phyloP scores from a whole-genome alignment of 2,113 vertebrate genomes.

The Hippocampus mohnikei region DNA sequence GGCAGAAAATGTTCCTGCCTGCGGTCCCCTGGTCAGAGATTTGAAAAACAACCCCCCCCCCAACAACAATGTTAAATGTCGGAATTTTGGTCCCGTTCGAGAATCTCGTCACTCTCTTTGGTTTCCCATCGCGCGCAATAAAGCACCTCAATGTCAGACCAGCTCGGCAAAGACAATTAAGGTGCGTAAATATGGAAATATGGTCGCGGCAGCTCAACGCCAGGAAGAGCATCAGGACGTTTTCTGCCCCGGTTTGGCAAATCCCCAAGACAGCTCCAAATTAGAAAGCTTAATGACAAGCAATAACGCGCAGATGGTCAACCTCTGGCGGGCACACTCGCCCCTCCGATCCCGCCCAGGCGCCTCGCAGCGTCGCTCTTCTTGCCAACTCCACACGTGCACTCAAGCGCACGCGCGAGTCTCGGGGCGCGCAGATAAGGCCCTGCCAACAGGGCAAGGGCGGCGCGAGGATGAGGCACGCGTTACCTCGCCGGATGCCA shows the following conservation, averaged over 20 bases:
- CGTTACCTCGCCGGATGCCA: slow-evolving; percentile 69
- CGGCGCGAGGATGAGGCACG: background rate
- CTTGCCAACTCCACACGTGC: slow-evolving; percentile 51
- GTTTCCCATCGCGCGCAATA: background rate
- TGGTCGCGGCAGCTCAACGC: slow-evolving; percentile 65
- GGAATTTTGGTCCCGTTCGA: background rate
- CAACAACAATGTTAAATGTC: too few species aligned
- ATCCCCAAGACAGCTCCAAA: slow-evolving; percentile 75
- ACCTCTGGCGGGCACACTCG: slow-evolving; percentile 68
- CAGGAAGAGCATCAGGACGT: slow-evolving; percentile 71
- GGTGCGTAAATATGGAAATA: slow-evolving; percentile 80
- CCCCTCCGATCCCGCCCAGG: slow-evolving; percentile 66
- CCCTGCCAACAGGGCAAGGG: slow-evolving; percentile 32
- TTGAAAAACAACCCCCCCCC: too few species aligned
- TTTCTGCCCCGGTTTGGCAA: slow-evolving; percentile 75
- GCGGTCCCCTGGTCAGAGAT: too few species aligned
- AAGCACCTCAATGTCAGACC: slow-evolving; percentile 68
- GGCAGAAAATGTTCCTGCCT: too few species aligned
- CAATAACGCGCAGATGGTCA: slow-evolving; percentile 78
- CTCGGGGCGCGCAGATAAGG: slow-evolving; percentile 19
- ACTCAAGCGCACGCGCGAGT: slow-evolving; percentile 18
- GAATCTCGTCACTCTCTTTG: background rate
- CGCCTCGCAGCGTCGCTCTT: slow-evolving; percentile 57
- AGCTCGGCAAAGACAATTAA: slow-evolving; percentile 74
- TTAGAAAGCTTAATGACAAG: slow-evolving; percentile 81